Conservation (phyloP, 2,113 vertebrate genomes). For the Rhizomys pruinosus region DNA sequence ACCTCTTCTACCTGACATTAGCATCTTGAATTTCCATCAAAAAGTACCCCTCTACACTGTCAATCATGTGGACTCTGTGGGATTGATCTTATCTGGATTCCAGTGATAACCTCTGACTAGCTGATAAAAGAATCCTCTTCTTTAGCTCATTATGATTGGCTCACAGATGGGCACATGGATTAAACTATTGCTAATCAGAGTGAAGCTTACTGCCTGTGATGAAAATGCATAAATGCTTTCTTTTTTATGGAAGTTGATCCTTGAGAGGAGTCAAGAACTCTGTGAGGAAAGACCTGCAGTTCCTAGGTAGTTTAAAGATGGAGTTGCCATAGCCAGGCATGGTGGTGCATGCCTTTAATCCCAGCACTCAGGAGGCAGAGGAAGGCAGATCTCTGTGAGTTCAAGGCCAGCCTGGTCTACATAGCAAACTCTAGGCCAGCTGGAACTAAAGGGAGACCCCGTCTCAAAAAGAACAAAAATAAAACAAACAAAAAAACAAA, state of each 20-base stretch:
- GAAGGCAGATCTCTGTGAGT: too few species aligned
- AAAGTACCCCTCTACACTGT: neutral
- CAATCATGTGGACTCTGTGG: neutral
- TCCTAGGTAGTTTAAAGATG: neutral
- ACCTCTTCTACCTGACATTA: neutral
- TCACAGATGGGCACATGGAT: neutral
- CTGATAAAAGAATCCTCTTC: neutral
- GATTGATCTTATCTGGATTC: neutral
- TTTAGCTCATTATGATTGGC: neutral
- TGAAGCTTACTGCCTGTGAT: neutral
- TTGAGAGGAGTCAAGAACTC: neutral
- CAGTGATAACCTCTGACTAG: neutral
- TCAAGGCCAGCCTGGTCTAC: too few species aligned
- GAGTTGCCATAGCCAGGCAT: too few species aligned
- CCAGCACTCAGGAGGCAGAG: too few species aligned
- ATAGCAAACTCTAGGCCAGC: too few species aligned
- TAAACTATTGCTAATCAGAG: neutral
- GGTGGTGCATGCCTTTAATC: too few species aligned
- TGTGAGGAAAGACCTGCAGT: neutral
- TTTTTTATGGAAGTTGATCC: neutral
- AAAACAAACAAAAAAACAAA: too few species aligned
- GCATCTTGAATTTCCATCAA: conserved; percentile 21
- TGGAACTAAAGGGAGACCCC: too few species aligned
- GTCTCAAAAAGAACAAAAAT: too few species aligned
- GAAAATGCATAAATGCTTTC: neutral